Base-by-base conservation (phyloP, 2,888 invertebrate species). In the Drosophila meridiana region DNA sequence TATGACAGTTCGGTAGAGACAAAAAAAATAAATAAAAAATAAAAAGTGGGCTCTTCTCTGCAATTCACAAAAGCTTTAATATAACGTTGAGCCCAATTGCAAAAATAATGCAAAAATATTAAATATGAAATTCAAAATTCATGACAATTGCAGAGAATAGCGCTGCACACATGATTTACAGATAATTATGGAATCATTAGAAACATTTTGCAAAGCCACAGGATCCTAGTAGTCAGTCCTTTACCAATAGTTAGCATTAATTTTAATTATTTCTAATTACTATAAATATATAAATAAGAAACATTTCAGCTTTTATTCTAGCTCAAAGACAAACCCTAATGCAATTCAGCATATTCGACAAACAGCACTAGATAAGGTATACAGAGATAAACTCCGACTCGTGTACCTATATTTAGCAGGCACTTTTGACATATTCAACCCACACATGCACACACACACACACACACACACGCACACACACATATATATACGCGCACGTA, bases 341-440 rank as follows among this genome's bases (percentile, higher is more conserved):
- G 47, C 26, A 11, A 28, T 70, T 48, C 32, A 40, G 61, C 61
- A 63, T 45, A 50, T 7, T 0, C 43, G 9, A 11, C 3, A 43
- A 20, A 20, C 20, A 20, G 3, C 20, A 20, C 43, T 7, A 3
- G 13, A 43, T 20, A 20, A 20, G 20, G 20, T 20, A 20, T 20
- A 20, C 20, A 20, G 20, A 20, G 43, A 20, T 43, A 20, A 4
- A n/a, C 43, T 4, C 6, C 7, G 30, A 30, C 14, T 8, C 26
- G 26, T 28, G 14, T 11, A 20, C 13, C 34, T 36, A 36, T 36
- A 7, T 52, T 52, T 52, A 52, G 34, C 34, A 52, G 34, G 6
- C 20, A 52, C 52, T 36, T 34, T 52, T 52, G 34, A 52, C 52
- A 52, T 8, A 32, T 11, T 6, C 36, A 40, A 11, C 40, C 4